Conservation (phyloP, 2,888 invertebrate genomes). For the Cyrtodaria siliqua region DNA sequence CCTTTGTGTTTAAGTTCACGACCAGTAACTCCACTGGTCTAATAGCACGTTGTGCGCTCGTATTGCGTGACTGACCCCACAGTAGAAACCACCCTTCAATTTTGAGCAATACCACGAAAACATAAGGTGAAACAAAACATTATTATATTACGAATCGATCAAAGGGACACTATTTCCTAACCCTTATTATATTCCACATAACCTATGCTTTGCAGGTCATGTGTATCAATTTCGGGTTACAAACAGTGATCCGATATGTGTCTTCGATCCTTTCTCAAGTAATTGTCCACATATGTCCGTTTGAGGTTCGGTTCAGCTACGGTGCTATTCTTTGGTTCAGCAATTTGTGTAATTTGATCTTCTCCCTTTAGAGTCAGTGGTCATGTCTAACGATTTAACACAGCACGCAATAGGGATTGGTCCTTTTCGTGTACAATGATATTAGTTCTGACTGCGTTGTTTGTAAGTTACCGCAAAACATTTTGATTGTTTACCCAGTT, state of each 20-base stretch:
- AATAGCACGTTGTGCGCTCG: too few relatives aligned
- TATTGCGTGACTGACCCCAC: slow-evolving; percentile 9
- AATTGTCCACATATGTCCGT: slow-evolving; percentile 53
- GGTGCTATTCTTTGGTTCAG: slow-evolving; percentile 8
- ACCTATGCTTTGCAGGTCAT: slow-evolving; percentile 45
- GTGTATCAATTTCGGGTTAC: slow-evolving; percentile 34
- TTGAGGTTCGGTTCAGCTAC: slow-evolving; percentile 9
- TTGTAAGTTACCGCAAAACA: too few relatives aligned
- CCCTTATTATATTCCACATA: slow-evolving; percentile 40
- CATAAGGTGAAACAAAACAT: slow-evolving; percentile 18
- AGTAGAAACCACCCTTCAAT: not conserved
- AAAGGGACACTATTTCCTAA: slow-evolving; percentile 30
- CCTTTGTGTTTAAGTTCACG: too few relatives aligned
- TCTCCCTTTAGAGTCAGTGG: slow-evolving; percentile 1
- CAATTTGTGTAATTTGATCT: slow-evolving; percentile 6
- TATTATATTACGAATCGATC: slow-evolving; percentile 36
- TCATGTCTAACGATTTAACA: not conserved
- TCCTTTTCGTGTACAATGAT: not conserved
- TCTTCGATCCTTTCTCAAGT: slow-evolving; percentile 32
- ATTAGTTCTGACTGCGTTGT: too few relatives aligned
- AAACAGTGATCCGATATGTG: slow-evolving; percentile 29
- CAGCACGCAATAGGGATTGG: not conserved
- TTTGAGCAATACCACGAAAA: not conserved
- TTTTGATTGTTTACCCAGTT: too few relatives aligned
- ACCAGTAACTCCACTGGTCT: too few relatives aligned